Base-by-base conservation (phyloP, 2,888 invertebrate species). In the Pterobdella sp. region DNA sequence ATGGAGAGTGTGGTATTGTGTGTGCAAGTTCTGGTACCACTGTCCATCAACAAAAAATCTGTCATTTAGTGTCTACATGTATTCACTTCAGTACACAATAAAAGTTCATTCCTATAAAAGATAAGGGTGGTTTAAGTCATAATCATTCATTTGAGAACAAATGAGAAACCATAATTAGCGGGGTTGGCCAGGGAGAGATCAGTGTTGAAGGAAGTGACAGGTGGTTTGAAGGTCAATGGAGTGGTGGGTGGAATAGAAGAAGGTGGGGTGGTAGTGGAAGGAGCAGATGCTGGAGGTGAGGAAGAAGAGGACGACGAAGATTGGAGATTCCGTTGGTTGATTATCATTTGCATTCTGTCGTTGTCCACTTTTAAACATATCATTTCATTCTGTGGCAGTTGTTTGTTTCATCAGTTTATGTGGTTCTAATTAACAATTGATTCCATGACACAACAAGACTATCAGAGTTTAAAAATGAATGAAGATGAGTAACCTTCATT, bases 351-450 rank as follows among this genome's bases (percentile, higher is more conserved):
- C 0, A 96, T 87, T 35, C 95, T 88, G 82, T 95, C 94, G 84
- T 97, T 96, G 85, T 97, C 96, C 81, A 95, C 93, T 83, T 95
- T 95, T 79, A 97, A 86, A 81, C 91, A 93, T 81, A 93, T 87
- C 93, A 97, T 96, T 86, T 97, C 96, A 83, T 90, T 91, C 92
- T 92, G 85, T 72, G 49, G 36, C 1, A 37, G 29, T 70, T 1
- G 18, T 42, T 14, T 26, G 26, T 64, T 10, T 22, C 29, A 26
- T 26, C 10, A 22, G 18, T 64, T 26, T 14, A 22, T 22, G 29
- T 64, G 29, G n/a, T n/a, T n/a, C n/a, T n/a, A n/a, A n/a, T n/a
- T 60, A 26, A 22, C 31, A 60, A 60, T 31, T 60, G 29, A 60
- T 1, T 3, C 0, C 26, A 60, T 31, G 4, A 4, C 26, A 60